Percentiles rank a stretch among this genome's conserved stretches.
Evolutionary conservation across 2,797 vertebrate species (phyloP).

Genomic region (Chromis chromis): DNA sequence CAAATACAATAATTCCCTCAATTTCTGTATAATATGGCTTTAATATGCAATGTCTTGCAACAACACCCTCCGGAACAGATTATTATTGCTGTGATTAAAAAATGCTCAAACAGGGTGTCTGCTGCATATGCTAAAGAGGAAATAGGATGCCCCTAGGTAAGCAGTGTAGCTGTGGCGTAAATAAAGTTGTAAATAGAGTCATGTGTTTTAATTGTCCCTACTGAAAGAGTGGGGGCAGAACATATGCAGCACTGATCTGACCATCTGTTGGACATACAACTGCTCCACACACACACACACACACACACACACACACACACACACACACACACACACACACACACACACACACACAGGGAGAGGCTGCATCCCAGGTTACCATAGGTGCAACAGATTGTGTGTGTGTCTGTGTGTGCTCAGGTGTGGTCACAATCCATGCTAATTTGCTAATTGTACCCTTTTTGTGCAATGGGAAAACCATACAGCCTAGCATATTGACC

Average conservation of each 20-base stretch:
- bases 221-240: slow-evolving; percentile 35
- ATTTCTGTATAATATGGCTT: slow-evolving; percentile 13
- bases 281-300: slow-evolving; percentile 10
- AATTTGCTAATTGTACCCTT: slow-evolving; percentile 35
- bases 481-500: slow-evolving; percentile 25
- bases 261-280: slow-evolving; percentile 59
- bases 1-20: neutral
- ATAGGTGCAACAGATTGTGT: slow-evolving; percentile 51
- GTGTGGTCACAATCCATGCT: slow-evolving; percentile 27
- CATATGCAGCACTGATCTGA: slow-evolving; percentile 66
- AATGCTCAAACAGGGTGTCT: neutral
- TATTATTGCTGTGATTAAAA: slow-evolving; percentile 28
- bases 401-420: slow-evolving; percentile 41
- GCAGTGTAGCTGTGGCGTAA: slow-evolving; percentile 5
- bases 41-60: slow-evolving; percentile 30
- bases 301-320: too few species aligned
- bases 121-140: slow-evolving; percentile 8
- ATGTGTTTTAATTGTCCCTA: slow-evolving; percentile 46
- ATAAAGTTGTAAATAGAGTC: slow-evolving; percentile 37
- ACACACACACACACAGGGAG: neutral
- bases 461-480: slow-evolving; percentile 31
- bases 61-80: slow-evolving; percentile 25
- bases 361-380: neutral
- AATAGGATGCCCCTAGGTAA: slow-evolving; percentile 16
- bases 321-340: too few species aligned